These are phyloP conservation scores for Ennomos fuscantarius DNA, from an alignment of 2,888 invertebrate genomes.

Conservation along the genomic window DNA sequence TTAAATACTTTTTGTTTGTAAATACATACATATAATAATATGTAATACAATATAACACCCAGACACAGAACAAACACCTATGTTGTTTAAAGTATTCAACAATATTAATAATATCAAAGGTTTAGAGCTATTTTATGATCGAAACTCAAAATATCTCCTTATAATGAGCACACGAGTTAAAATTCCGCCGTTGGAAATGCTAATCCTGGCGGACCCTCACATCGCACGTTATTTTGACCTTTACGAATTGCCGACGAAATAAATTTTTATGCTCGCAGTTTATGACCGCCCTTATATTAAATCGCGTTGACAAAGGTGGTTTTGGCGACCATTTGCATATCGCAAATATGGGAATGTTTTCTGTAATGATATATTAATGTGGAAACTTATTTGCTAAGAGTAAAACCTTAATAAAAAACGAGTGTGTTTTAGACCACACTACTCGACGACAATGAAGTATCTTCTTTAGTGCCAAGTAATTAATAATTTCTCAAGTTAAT, in stretches of 20 bases:
- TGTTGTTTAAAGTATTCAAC: too few relatives aligned
- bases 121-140: constrained; percentile 14
- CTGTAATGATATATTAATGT: neutral
- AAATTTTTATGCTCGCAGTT: constrained; percentile 37
- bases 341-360: constrained; percentile 9
- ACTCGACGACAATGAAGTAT: too few relatives aligned
- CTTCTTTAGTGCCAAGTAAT: too few relatives aligned
- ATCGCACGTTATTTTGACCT: constrained; percentile 23
- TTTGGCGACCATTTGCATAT: constrained; percentile 14
- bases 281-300: constrained; percentile 42
- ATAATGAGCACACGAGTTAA: constrained; percentile 29
- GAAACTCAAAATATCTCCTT: constrained; percentile 7
- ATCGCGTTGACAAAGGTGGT: constrained; percentile 39
- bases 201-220: constrained; percentile 28
- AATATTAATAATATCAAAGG: too few relatives aligned
- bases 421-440: too few relatives aligned
- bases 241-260: constrained; percentile 39
- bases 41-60: too few relatives aligned
- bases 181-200: constrained; percentile 29
- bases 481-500: too few relatives aligned
- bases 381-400: too few relatives aligned
- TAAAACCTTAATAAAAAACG: too few relatives aligned
- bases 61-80: too few relatives aligned
- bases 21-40: too few relatives aligned
- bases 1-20: too few relatives aligned